Conservation (phyloP, 2,797 vertebrate genomes). For the Lepilemur ruficaudatus region DNA sequence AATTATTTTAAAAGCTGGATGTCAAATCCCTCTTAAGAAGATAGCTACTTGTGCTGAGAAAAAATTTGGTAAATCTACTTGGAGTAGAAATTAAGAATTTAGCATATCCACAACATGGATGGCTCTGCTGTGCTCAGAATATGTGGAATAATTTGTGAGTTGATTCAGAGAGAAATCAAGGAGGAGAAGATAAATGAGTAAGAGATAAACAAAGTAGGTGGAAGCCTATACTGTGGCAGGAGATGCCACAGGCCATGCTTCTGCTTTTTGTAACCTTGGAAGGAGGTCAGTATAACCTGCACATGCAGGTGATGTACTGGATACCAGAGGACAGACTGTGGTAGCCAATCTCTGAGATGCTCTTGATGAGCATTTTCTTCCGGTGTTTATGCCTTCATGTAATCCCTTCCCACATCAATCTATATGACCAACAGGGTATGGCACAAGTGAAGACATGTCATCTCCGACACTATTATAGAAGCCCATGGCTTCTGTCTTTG, state of each 20-base stretch:
- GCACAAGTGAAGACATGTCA: background rate
- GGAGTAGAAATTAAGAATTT: background rate
- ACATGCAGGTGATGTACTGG: background rate
- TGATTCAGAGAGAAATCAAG: background rate
- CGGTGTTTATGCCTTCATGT: too few relatives aligned
- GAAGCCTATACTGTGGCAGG: background rate
- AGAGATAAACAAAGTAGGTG: background rate
- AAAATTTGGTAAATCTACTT: background rate
- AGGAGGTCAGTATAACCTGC: background rate
- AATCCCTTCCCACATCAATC: background rate
- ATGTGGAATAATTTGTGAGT: background rate
- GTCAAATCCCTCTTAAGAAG: background rate
- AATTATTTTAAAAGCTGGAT: background rate
- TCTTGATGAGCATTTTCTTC: accelerated
- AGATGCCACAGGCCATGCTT: background rate
- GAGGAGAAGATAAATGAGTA: background rate
- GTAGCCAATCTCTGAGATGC: background rate
- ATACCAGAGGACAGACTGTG: background rate
- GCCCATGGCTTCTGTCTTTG: background rate
- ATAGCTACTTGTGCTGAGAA: background rate
- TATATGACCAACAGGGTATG: background rate
- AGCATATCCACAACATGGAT: background rate
- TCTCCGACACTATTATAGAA: background rate
- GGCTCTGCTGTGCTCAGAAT: background rate
- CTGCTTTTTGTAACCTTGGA: background rate